These are phyloP conservation scores for Tragelaphus scriptus DNA, from an alignment of 2,113 vertebrate genomes.

Conservation along the genomic window DNA sequence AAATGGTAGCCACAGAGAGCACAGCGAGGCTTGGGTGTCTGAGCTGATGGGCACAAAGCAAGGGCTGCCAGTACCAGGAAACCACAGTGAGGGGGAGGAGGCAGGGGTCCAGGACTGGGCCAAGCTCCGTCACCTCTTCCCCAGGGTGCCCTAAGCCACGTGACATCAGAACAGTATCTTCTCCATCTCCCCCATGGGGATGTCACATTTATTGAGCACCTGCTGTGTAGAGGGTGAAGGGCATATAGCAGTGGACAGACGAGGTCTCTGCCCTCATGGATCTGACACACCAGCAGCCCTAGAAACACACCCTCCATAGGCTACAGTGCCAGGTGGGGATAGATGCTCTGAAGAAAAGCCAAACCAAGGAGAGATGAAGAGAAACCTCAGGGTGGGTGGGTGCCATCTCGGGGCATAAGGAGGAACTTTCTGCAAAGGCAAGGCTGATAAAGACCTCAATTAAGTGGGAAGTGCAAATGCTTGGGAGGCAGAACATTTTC, in stretches of 20 bases:
- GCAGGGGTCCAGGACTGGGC: too few relatives aligned
- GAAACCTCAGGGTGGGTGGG: rapidly evolving
- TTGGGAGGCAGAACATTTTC: not conserved
- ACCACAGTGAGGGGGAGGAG: not conserved
- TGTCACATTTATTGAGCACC: not conserved
- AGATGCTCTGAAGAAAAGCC: not conserved
- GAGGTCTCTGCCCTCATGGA: not conserved
- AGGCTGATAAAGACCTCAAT: not conserved
- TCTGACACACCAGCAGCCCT: not conserved
- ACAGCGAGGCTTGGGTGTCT: not conserved
- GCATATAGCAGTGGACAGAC: rapidly evolving
- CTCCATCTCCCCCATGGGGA: not conserved
- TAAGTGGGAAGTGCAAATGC: rapidly evolving
- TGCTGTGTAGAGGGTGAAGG: not conserved
- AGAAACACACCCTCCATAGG: rapidly evolving
- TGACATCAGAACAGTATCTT: rapidly evolving
- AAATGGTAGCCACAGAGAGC: not conserved
- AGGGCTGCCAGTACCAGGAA: not conserved
- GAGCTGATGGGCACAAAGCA: rapidly evolving
- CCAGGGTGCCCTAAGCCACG: not conserved
- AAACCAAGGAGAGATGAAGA: too few relatives aligned
- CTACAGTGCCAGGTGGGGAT: rapidly evolving
- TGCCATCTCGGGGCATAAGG: not conserved
- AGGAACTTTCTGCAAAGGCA: rapidly evolving
- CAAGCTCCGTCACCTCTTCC: not conserved